Base-by-base conservation (phyloP, 2,888 invertebrate genomes). In the Pilophorus perplexus region DNA sequence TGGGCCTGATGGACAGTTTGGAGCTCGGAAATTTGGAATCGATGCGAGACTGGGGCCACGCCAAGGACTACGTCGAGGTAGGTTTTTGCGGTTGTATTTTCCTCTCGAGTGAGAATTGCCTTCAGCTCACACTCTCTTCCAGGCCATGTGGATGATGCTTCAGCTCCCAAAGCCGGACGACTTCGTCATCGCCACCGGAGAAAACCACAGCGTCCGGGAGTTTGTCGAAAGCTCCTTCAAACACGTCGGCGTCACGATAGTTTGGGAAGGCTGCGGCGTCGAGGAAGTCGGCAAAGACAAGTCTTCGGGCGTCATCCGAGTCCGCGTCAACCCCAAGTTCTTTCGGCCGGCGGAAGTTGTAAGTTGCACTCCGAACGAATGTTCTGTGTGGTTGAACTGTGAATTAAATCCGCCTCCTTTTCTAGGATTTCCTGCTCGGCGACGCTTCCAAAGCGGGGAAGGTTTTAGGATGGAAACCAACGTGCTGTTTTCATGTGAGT, bases 141-240 rank as follows among this genome's bases (percentile, higher is more conserved):
- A 93, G 89, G 99, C 97, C 0, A 99, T 99, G 99, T 99, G 98
- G 97, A 79, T 95, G 77, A 99, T 99, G 93, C 82, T 99, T 14
- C 99, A 99, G 77, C 89, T 90, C 75, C 86, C 93, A 0, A 78
- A 80, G 33, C 90, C 99, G 0, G 91, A 96, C 59, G 99, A 99
- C 80, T 98, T 89, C 80, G 98, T 99, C 3, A 93, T 99, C 73
- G 95, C 99, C 3, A 96, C 96, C 0, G 96, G 96, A 0, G 90
- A 93, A 77, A 85, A 89, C 12, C 95, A 95, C 79, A 96, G 93
- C 77, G 98, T 99, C 0, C 82, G 93, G 10, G 94, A 98, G 79
- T 99, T 99, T 80, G 94, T 99, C 0, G 94, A 94, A 78, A 84
- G 84, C 33, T 85, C 97, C 0, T 99, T 99, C 78, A 82, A 82